Evolutionary conservation across 1,140 invertebrate genomes (phyloP).

Genomic region (Procambarus clarkii): DNA sequence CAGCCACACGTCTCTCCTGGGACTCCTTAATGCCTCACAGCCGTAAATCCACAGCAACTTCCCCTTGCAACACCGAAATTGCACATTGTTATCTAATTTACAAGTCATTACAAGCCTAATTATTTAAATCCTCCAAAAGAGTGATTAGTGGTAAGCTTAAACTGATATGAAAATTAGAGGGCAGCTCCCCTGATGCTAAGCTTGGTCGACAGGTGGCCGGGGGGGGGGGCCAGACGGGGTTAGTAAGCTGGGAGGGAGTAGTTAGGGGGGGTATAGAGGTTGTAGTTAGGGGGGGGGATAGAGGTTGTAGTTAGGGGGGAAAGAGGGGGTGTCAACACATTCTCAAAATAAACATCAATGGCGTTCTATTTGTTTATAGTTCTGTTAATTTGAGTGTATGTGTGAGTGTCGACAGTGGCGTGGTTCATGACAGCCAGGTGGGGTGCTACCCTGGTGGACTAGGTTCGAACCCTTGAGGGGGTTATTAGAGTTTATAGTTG

Average conservation of each 20-base stretch:
- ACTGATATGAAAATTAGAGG: conserved; percentile 33
- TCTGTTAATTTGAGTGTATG: no score
- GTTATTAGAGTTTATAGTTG: no score
- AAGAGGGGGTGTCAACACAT: no score
- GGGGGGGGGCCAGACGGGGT: background rate
- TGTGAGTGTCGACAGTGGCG: no score
- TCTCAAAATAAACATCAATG: no score
- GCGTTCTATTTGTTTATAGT: no score
- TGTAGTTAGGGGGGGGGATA: no score
- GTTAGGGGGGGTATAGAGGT: no score
- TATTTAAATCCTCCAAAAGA: conserved; percentile 23
- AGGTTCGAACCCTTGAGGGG: no score
- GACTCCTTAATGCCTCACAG: background rate
- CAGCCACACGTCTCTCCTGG: background rate
- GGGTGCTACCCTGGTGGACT: no score
- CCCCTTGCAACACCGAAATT: background rate
- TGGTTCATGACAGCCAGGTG: no score
- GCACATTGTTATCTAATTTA: conserved; percentile 4
- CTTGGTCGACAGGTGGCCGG: background rate
- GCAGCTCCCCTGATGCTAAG: background rate
- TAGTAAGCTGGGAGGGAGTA: background rate
- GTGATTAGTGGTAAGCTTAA: conserved; percentile 17
- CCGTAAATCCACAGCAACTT: background rate
- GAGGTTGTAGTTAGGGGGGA: background rate
- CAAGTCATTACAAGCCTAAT: conserved; percentile 23